Conservation (phyloP, 2,113 vertebrate genomes). For the Hiodon tergisus region DNA sequence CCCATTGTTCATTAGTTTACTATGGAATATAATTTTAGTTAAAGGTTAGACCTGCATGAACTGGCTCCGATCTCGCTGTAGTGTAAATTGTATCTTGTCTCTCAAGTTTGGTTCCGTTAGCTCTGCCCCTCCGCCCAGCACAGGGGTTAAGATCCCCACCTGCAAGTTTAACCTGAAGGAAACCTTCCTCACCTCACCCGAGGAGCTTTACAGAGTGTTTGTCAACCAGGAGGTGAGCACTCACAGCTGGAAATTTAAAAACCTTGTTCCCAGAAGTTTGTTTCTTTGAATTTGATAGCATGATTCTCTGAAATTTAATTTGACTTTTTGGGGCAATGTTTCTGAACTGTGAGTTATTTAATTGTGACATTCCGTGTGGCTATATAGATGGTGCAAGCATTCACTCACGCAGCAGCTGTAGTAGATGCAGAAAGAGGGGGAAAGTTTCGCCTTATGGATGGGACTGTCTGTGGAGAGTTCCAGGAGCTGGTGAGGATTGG, state of each 20-base stretch:
- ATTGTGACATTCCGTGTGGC: background rate
- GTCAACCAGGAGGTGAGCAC: constrained; percentile 64
- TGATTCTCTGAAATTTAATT: background rate
- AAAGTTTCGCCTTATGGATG: constrained; percentile 74
- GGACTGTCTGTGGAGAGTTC: constrained; percentile 76
- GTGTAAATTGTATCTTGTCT: background rate
- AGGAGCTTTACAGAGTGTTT: constrained; percentile 75
- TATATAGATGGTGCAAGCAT: constrained; percentile 74
- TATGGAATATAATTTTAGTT: no score
- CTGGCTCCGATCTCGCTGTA: no score
- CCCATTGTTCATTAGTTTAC: no score
- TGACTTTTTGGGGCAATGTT: background rate
- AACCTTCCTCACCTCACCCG: constrained; percentile 71
- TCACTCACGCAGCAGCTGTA: constrained; percentile 70
- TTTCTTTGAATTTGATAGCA: background rate
- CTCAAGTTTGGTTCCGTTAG: background rate
- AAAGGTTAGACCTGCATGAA: no score
- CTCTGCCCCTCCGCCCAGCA: constrained; percentile 5
- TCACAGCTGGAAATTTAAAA: background rate
- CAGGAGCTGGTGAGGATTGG: constrained; percentile 64
- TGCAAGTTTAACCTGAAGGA: constrained; percentile 74
- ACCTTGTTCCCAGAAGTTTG: background rate
- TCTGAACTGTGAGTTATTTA: no score
- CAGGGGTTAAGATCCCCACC: constrained; percentile 79
- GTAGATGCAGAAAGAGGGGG: constrained; percentile 73